A percentile compares a stretch with the other conserved stretches of the same genome.
These are phyloP conservation scores for Falco concolor DNA, from an alignment of 2,797 vertebrate genomes.

Conservation along the genomic window DNA sequence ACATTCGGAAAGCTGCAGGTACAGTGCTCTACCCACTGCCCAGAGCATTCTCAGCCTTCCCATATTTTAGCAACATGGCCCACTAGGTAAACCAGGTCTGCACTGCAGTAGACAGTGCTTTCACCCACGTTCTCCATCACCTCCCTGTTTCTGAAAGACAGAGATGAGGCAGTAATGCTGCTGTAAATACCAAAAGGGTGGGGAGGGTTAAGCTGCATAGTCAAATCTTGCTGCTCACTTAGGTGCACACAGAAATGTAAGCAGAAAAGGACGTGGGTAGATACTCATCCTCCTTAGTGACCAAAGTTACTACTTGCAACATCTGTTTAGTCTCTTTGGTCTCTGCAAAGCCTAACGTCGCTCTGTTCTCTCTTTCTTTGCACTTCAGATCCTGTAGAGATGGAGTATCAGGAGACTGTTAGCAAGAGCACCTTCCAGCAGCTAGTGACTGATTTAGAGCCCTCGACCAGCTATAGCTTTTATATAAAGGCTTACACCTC, in stretches of 20 bases:
- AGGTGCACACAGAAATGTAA: not conserved
- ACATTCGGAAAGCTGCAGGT: slow-evolving; percentile 92
- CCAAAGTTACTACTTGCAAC: not conserved
- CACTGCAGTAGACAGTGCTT: not conserved
- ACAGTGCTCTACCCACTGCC: not conserved
- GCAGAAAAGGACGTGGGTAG: not conserved
- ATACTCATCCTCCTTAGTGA: not conserved
- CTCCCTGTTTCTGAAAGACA: not conserved
- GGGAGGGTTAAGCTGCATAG: not conserved
- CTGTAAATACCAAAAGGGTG: not conserved
- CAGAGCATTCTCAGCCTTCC: not conserved
- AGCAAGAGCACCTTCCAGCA: slow-evolving; percentile 94
- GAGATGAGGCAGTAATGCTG: not conserved
- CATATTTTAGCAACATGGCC: fast-evolving
- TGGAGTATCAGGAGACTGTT: slow-evolving; percentile 97
- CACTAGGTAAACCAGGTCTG: not conserved
- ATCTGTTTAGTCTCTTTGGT: not conserved
- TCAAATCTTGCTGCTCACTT: not conserved
- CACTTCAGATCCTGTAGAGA: slow-evolving; percentile 85
- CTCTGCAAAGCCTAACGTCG: not conserved
- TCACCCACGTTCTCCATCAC: not conserved
- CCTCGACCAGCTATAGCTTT: slow-evolving; percentile 94
- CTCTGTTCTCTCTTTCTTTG: not conserved
- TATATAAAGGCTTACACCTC: slow-evolving; percentile 98
- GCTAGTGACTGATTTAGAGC: slow-evolving; percentile 90